Conservation (phyloP, 2,113 vertebrate genomes). For the Mormyrus iriodes region DNA sequence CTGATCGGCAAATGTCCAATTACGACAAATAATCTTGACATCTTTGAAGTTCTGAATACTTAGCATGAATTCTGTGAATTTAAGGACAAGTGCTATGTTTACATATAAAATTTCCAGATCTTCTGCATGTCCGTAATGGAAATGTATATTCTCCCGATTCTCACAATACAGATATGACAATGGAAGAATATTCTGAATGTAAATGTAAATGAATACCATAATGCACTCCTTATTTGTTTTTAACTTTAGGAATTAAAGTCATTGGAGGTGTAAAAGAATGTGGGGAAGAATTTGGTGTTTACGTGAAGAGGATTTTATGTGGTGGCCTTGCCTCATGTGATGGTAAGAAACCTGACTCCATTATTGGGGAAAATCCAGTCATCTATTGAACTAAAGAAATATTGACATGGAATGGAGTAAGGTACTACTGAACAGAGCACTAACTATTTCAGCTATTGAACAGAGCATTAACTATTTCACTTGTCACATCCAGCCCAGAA, state of each 20-base stretch:
- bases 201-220: neutral
- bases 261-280: conserved; percentile 80
- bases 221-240: neutral
- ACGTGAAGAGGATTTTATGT: conserved; percentile 81
- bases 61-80: neutral
- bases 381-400: neutral
- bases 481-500: neutral
- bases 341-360: conserved; percentile 51
- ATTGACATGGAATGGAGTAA: neutral
- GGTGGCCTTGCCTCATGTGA: conserved; percentile 76
- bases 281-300: conserved; percentile 82
- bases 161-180: neutral
- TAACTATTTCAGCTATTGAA: neutral
- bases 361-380: neutral
- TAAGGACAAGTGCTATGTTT: neutral
- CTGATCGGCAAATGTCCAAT: neutral
- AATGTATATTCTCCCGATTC: neutral
- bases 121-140: neutral
- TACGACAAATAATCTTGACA: neutral
- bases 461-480: neutral
- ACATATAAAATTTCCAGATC: neutral
- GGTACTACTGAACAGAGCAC: neutral
- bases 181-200: neutral
- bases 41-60: neutral
- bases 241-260: conserved; percentile 77